Evolutionary conservation across 2,888 invertebrate genomes (phyloP).

Genomic region (Liopterus haemorrhoidalis): DNA sequence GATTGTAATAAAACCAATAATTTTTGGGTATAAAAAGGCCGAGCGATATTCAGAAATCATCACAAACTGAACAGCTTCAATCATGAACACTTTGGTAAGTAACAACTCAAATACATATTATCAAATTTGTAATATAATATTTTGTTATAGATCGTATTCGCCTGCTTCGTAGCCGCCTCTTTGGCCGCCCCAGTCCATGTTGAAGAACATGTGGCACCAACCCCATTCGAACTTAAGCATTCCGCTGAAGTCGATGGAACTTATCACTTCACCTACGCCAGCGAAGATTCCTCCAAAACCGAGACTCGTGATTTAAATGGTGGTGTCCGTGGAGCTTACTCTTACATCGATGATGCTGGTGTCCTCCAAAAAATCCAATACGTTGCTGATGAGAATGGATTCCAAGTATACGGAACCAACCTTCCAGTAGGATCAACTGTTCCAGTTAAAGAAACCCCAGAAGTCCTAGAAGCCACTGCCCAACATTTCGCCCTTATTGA

Average conservation of each 20-base stretch:
- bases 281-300: constrained; percentile 27
- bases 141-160: constrained; percentile 22
- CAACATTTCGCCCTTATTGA: constrained; percentile 25
- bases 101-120: constrained; percentile 2
- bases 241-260: constrained; percentile 25
- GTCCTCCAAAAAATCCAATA: constrained; percentile 26
- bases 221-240: constrained; percentile 11
- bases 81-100: constrained; percentile 27
- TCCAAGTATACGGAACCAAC: constrained; percentile 27
- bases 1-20: too few relatives aligned
- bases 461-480: constrained; percentile 34
- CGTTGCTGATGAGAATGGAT: constrained; percentile 31
- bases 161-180: too few relatives aligned
- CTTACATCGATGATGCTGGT: constrained; percentile 32
- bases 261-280: constrained; percentile 30
- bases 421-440: constrained; percentile 25
- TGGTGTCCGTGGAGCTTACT: constrained; percentile 29
- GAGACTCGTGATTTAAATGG: constrained; percentile 31
- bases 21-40: too few relatives aligned
- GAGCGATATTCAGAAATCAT: too few relatives aligned
- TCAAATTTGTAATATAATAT: constrained; percentile 8
- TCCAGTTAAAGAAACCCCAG: constrained; percentile 33
- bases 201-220: constrained; percentile 1
- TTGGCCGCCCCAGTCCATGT: constrained; percentile 3
- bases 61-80: too few relatives aligned